phyloP scores from a whole-genome alignment of 2,888 invertebrate species.

The Bhutanitis thaidina region DNA sequence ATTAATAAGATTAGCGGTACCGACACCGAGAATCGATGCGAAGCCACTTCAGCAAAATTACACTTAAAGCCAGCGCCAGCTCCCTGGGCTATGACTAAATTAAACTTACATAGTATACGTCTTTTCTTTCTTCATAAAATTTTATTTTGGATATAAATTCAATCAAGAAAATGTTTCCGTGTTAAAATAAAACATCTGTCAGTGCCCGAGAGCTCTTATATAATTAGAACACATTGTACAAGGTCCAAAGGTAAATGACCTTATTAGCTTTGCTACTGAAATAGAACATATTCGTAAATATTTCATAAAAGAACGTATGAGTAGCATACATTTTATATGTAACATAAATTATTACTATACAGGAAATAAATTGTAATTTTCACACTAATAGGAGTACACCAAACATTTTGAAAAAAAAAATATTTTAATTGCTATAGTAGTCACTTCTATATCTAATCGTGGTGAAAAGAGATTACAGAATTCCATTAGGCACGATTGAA shows the following conservation, averaged over 20 bases:
- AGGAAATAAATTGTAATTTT: too few species aligned
- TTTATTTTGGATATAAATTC: constrained; percentile 6
- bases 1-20: too few species aligned
- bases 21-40: too few species aligned
- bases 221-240: constrained; percentile 14
- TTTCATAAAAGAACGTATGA: constrained; percentile 2
- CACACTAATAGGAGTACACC: too few species aligned
- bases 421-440: too few species aligned
- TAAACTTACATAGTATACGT: background rate
- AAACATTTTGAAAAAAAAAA: too few species aligned
- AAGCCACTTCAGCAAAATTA: too few species aligned
- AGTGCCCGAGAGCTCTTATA: background rate
- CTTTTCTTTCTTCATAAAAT: background rate
- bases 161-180: constrained; percentile 5
- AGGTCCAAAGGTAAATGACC: constrained; percentile 16
- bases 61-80: too few species aligned
- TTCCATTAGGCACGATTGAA: too few species aligned
- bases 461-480: too few species aligned
- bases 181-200: constrained; percentile 2
- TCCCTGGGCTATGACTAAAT: too few species aligned
- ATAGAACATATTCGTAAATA: constrained; percentile 10
- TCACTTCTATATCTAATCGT: too few species aligned
- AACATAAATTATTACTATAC: constrained; percentile 8
- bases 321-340: constrained; percentile 5
- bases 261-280: constrained; percentile 9